Base-by-base conservation (phyloP, 2,113 vertebrate genomes). In the Mormoops blainvillei region DNA sequence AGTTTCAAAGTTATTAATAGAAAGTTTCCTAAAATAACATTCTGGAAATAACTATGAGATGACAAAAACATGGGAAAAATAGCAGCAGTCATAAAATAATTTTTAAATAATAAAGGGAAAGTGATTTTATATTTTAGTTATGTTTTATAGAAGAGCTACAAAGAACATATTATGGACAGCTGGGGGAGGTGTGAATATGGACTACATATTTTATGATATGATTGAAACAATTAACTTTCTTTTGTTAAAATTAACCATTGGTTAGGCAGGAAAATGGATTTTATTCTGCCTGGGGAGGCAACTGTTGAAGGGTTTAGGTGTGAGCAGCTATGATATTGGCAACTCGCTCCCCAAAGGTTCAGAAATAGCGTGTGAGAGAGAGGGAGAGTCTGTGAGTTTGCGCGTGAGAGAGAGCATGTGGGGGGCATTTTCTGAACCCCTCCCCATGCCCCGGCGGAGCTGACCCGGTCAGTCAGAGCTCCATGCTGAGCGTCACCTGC, bases 1-100 rank as follows among this genome's bases (percentile, higher is more conserved):
- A 76, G 15, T 93, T 58, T 58, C 41, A 86, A 71, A 78, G 58
- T 67, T 48, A 77, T 89, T 91, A 16, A 68, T 86, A 67, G 24
- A 63, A 70, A n/a, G 9, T 82, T 85, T 87, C 91, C 54, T 56
- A 76, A 81, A 83, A 18, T 73, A 83, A 14, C 3, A 0, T 38
- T 87, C 28, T 63, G 26, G 71, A 73, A 67, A 68, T 33, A 33
- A n/a, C 36, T 73, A 12, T 84, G 38, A 45, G 36, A 9, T 58
- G 19, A 78, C 31, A 77, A 33, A 28, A 45, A 54, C 26, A 19
- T 2, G 43, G 45, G 16, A 38, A 58, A 20, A 31, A 3, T 6
- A 10, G 26, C 18, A 50, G 9, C 16, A 52, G 12, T 6, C 14
- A 16, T 1, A 19, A 63, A 31, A 73, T 26, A 38, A 22, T 15